Evolutionary conservation across 2,888 invertebrate species (phyloP), one percentile per base, ranked within the genome.

Genomic region (Athalia circularis): DNA sequence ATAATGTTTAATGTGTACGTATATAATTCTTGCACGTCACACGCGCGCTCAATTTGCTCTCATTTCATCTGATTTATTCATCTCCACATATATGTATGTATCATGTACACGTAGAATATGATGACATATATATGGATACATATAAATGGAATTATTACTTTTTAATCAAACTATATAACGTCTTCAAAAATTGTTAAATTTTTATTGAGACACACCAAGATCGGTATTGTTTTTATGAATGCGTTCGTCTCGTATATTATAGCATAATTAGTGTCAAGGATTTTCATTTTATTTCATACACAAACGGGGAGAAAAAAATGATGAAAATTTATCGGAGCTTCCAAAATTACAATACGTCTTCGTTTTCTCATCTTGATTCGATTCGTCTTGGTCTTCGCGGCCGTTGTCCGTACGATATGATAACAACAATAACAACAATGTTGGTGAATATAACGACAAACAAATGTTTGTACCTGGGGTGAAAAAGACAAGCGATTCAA

Each of bases 401-500:
- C 29, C 29, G 29, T 29, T 29, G 29, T 29, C 1, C 29, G 29
- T 29, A 29, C 29, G 29, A 29, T 29, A 29, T 29, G 29, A 29
- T 29, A 29, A 29, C 29, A 29, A 29, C 29, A 29, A 29, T 29
- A 2, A 29, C 29, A 29, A 29, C 29, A 29, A 29, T 29, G 29
- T 29, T 29, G 29, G 29, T 29, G 2, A 29, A 29, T 29, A 29
- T 29, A 29, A 29, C 29, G 29, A 29, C 29, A 29, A 29, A 29
- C 29, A 29, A 29, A 29, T 29, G 29, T 80, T 67, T 62, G 48
- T 50, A 52, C 65, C 65, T 52, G 54, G n/a, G 29, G n/a, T 29
- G 67, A 43, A 68, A 52, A 79, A 57, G 79, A 77, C 68, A 77
- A 80, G 29, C 77, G 52, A 70, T 72, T 72, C 72, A 72, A 72